A percentile compares a stretch with the other conserved stretches of the same genome.
Conservation (phyloP, 2,888 invertebrate species). For the Eledona agricola region DNA sequence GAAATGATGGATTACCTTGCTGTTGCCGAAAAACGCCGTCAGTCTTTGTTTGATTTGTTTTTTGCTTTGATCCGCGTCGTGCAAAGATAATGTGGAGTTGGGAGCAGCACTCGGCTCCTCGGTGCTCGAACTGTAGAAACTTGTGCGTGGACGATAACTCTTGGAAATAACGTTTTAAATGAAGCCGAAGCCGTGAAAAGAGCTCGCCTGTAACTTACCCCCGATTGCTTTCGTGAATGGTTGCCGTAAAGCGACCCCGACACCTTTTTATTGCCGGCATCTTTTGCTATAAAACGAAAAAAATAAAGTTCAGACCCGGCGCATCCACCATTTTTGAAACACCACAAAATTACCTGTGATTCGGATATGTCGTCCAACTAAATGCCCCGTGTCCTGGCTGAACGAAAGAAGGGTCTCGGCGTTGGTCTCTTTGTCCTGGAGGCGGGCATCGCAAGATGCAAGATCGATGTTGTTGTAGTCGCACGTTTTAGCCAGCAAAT, state of each 20-base stretch:
- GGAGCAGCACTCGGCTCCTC: constrained; percentile 55
- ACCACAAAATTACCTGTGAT: constrained; percentile 68
- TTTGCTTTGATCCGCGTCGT: constrained; percentile 58
- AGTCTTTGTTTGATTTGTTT: constrained; percentile 73
- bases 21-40: constrained; percentile 76
- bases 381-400: constrained; percentile 69
- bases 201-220: constrained; percentile 55
- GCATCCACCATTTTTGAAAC: constrained; percentile 10
- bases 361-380: constrained; percentile 73
- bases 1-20: constrained; percentile 66
- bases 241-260: constrained; percentile 54
- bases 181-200: background rate
- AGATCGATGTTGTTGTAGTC: constrained; percentile 73
- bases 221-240: constrained; percentile 61
- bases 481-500: constrained; percentile 71
- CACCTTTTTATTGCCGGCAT: constrained; percentile 58
- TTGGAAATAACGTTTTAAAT: constrained; percentile 42
- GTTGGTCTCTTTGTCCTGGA: constrained; percentile 72
- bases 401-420: constrained; percentile 68
- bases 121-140: constrained; percentile 61
- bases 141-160: constrained; percentile 57
- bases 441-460: constrained; percentile 69
- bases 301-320: constrained; percentile 11
- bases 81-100: constrained; percentile 54
- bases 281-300: constrained; percentile 53